Evolutionary conservation across 2,888 invertebrate genomes (phyloP).

Genomic region (Ethmia dodecea): DNA sequence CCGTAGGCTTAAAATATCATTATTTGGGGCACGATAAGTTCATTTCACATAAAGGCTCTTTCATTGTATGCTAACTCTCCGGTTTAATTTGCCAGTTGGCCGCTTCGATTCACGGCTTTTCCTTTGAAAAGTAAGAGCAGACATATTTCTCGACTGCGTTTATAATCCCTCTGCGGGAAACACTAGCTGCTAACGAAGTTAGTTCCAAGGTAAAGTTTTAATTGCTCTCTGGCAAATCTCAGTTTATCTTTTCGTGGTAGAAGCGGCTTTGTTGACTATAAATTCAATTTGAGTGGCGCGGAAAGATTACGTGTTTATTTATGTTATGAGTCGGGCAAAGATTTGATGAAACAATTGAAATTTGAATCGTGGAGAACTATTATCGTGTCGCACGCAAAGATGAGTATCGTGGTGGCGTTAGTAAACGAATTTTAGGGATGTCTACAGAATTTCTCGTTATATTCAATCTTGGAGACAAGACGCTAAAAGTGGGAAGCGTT

Average conservation of each 20-base stretch:
- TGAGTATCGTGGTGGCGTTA: not conserved
- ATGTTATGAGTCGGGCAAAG: constrained; percentile 19
- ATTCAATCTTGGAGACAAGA: constrained; percentile 19
- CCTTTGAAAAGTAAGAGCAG: constrained; percentile 50
- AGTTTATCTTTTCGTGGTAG: constrained; percentile 71
- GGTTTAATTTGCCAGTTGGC: constrained; percentile 55
- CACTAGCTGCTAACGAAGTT: constrained; percentile 68
- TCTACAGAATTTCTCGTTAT: constrained; percentile 3
- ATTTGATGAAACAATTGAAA: constrained; percentile 11
- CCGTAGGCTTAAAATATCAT: no score
- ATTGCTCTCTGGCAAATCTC: constrained; percentile 71
- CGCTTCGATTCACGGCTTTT: constrained; percentile 40
- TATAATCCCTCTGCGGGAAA: constrained; percentile 52
- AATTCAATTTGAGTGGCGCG: constrained; percentile 62
- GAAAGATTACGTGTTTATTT: constrained; percentile 51
- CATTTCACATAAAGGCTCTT: constrained; percentile 42
- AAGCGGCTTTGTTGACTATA: constrained; percentile 68
- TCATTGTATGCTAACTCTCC: constrained; percentile 42
- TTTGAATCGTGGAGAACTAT: constrained; percentile 17
- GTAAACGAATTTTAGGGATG: constrained; percentile 5
- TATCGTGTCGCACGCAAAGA: constrained; percentile 27
- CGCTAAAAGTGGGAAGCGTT: constrained; percentile 34
- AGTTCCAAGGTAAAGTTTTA: constrained; percentile 74
- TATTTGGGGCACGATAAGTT: no score
- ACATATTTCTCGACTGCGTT: constrained; percentile 57